Evolutionary conservation across 2,797 vertebrate species (phyloP), one percentile per base, ranked within the genome.

Genomic region (Pterois miles): DNA sequence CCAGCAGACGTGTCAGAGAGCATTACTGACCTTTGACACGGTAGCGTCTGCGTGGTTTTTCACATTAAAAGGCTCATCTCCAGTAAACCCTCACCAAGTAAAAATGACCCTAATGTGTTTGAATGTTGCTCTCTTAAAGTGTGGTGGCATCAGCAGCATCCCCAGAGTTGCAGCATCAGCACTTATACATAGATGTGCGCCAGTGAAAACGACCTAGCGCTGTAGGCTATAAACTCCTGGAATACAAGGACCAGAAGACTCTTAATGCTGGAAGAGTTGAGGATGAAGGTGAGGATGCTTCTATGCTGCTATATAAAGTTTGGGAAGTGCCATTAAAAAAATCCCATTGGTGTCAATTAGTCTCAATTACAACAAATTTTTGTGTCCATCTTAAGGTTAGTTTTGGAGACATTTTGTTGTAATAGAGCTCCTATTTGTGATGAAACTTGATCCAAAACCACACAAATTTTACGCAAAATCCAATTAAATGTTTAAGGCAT

Each of bases 151-250:
- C 69, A 82, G 66, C 68, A 64, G 69, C 71, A 64, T 69, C 81
- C 53, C 43, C 76, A 53, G 56, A 86, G 78, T 70, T 81, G 82
- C 88, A 88, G 80, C 76, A 79, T 81, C 88, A 86, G 85, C 85
- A 81, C 76, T 69, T 63, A 20, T 43, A 50, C 29, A 80, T 0
- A 50, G n/a, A 66, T 31, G 34, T 53, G 73, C 23, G 46, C 67
- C 52, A 46, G 34, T 34, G 62, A 63, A 20, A 58, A 84, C 18
- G 40, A 18, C 29, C 60, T 13, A 8, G 58, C 18, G 75, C 43
- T 70, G 58, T 13, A 11, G 43, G 59, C 59, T 25, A 64, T 34
- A 56, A 80, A 88, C 58, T 78, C 67, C 62, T 71, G 25, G 7
- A 38, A 46, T 12, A 67, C 9, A 57, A 62, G 1, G 66, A 36